These are phyloP conservation scores for Climacteris rufus DNA, from an alignment of 2,113 vertebrate species.

Conservation along the genomic window DNA sequence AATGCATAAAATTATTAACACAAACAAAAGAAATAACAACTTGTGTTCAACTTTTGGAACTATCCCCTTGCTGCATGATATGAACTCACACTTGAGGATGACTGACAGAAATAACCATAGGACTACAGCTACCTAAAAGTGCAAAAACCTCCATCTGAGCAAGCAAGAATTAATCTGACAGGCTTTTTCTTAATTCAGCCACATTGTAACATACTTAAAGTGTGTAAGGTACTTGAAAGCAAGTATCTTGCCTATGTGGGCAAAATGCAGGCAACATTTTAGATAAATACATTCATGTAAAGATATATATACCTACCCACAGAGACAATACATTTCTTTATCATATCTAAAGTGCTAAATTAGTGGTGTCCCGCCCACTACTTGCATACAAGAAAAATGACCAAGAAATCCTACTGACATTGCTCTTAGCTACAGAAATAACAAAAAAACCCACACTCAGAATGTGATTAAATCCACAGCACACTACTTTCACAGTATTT, in stretches of 20 bases:
- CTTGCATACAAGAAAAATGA: background rate
- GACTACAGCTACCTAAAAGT: background rate
- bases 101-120: background rate
- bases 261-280: background rate
- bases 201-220: background rate
- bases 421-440: background rate
- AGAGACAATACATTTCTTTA: background rate
- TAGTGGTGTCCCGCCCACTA: background rate
- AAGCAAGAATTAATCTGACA: background rate
- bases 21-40: background rate
- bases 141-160: background rate
- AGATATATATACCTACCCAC: background rate
- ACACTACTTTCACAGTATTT: background rate
- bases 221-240: background rate
- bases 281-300: background rate
- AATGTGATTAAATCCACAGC: background rate
- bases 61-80: background rate
- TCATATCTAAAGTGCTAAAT: background rate
- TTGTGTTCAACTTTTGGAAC: background rate
- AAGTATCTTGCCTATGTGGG: background rate
- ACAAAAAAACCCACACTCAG: background rate
- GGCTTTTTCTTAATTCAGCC: background rate
- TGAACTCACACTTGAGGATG: background rate
- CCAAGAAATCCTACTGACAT: background rate
- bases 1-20: background rate